A percentile compares a stretch with the other conserved stretches of the same genome.
phyloP scores from a whole-genome alignment of 1,140 invertebrate species.

The Hesperophylax magnus region DNA sequence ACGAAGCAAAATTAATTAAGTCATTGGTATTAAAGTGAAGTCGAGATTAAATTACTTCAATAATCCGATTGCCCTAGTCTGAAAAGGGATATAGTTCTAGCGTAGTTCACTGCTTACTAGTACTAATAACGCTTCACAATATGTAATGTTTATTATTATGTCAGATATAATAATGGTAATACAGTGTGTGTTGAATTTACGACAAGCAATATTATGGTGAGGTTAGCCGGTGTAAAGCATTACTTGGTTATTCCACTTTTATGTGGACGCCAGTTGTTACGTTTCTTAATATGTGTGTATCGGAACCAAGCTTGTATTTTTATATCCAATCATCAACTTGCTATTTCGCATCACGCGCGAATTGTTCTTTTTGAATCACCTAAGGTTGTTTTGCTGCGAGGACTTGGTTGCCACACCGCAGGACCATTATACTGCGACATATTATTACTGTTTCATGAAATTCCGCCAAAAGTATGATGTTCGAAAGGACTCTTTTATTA shows the following conservation, averaged over 20 bases:
- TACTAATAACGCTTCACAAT: constrained; percentile 55
- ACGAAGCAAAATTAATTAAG: too few relatives aligned
- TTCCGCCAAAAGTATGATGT: too few relatives aligned
- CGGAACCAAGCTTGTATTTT: constrained; percentile 1
- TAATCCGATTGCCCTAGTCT: too few relatives aligned
- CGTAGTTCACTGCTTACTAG: constrained; percentile 48
- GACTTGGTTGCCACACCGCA: background rate
- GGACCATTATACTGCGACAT: too few relatives aligned
- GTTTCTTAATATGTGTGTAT: constrained; percentile 8
- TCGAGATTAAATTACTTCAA: too few relatives aligned
- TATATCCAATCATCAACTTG: constrained; percentile 26
- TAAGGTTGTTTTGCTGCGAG: background rate
- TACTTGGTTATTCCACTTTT: constrained; percentile 43
- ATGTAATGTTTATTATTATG: constrained; percentile 55
- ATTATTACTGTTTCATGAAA: too few relatives aligned
- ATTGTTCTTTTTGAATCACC: constrained; percentile 1
- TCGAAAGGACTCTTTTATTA: too few relatives aligned
- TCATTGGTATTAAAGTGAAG: too few relatives aligned
- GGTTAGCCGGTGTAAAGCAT: constrained; percentile 32
- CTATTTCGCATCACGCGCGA: constrained; percentile 6
- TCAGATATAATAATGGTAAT: constrained; percentile 51
- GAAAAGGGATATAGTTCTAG: background rate
- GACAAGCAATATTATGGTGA: constrained; percentile 50
- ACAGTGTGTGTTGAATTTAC: constrained; percentile 49
- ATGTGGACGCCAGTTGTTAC: constrained; percentile 44